Base-by-base conservation (phyloP, 2,113 vertebrate species). In the Lycaon pictus region DNA sequence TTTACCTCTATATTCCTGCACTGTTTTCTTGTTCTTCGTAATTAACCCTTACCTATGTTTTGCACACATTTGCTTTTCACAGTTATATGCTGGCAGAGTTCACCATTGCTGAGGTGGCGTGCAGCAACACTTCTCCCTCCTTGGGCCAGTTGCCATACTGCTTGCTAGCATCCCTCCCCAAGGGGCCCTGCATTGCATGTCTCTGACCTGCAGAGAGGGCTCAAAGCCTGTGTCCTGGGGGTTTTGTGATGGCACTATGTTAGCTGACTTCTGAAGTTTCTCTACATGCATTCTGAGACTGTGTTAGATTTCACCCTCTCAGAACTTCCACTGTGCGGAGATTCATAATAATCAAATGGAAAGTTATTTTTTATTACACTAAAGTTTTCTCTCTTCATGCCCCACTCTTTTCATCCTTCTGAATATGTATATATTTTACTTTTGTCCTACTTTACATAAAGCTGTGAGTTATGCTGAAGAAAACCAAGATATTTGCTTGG, bases 61-160 rank as follows among this genome's bases (percentile, higher is more conserved):
- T 48, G 15, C 74, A 5, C 20, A 1, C 32, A 13, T 5, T 55
- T 69, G 19, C n/a, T 51, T 80, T 67, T 25, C n/a, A 22, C 0
- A 0, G 4, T 67, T 32, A 13, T 51, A 22, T 0, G 4, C 7
- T 69, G 8, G 48, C 53, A n/a, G 32, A 37, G n/a, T n/a, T 63
- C 2, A 1, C 19, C 1, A 15, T 74, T 3, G 23, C 77, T 29
- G 29, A 37, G 2, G 13, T 55, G 4, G 23, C 3, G 0, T 56
- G 32, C 3, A 2, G 35, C n/a, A 37, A 3, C 3, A 5, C 13
- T 11, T 27, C 1, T 51, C n/a, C 1, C 10, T 13, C 17, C 16
- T 8, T 0, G 0, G 43, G n/a, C 27, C 17, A 5, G 12, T 55
- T 32, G 56, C 43, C 23, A 1, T 15, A 1, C 8, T 43, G 69